Evolutionary conservation across 2,113 vertebrate species (phyloP).

Genomic region (Percina caprodes): DNA sequence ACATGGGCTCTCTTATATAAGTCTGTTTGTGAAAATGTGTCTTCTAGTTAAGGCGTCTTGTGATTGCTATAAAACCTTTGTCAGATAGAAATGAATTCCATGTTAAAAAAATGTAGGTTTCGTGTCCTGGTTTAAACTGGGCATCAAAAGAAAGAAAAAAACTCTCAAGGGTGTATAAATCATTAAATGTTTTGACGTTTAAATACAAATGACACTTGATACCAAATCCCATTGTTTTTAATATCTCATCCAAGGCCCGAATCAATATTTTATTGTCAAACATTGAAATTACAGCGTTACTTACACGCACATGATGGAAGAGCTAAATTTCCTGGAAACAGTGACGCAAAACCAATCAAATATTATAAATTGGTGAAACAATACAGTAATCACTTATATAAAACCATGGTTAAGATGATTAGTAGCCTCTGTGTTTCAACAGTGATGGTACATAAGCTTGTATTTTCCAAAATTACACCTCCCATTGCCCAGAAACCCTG

Average conservation of each 20-base stretch:
- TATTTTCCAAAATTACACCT: neutral
- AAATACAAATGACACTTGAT: neutral
- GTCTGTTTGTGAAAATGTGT: slow-evolving; percentile 30
- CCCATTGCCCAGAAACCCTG: slow-evolving; percentile 4
- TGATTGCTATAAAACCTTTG: slow-evolving; percentile 27
- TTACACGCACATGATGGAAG: neutral
- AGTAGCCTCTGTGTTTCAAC: neutral
- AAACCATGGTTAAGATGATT: neutral
- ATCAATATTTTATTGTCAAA: slow-evolving; percentile 4
- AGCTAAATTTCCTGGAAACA: neutral
- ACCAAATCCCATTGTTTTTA: neutral
- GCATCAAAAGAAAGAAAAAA: slow-evolving; percentile 16
- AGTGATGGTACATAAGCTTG: neutral
- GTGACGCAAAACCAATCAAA: neutral
- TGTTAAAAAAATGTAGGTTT: neutral
- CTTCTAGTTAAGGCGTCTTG: neutral
- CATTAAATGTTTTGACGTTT: slow-evolving; percentile 20
- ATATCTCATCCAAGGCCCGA: slow-evolving; percentile 7
- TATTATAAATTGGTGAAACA: neutral
- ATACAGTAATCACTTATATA: neutral
- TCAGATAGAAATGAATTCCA: slow-evolving; percentile 17
- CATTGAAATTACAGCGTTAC: neutral
- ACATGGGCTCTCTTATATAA: slow-evolving; percentile 44
- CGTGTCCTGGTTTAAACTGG: slow-evolving; percentile 17
- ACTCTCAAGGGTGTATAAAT: slow-evolving; percentile 1